Evolutionary conservation across 1,140 invertebrate species (phyloP).

Genomic region (Liolophura sinensis): DNA sequence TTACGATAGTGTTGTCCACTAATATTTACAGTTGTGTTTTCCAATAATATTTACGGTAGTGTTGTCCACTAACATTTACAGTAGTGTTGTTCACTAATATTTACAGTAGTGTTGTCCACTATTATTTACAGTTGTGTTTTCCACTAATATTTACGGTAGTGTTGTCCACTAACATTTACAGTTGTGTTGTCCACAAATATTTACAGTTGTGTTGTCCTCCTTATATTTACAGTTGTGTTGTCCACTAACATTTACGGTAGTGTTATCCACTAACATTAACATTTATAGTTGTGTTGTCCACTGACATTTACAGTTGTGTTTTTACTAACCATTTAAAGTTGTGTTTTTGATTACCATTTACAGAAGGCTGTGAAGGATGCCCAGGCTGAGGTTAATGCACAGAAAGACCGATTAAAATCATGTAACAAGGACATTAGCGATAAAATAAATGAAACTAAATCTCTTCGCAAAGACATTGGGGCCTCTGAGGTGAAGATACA

Average conservation of each 20-base stretch:
- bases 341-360: slow-evolving; percentile 12
- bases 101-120: no score
- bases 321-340: neutral
- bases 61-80: no score
- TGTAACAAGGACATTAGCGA: slow-evolving; percentile 78
- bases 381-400: slow-evolving; percentile 69
- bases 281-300: slow-evolving; percentile 14
- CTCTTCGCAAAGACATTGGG: slow-evolving; percentile 66
- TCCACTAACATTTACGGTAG: neutral
- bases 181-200: no score
- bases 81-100: no score
- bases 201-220: neutral
- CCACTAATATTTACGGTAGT: no score
- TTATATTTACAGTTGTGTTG: no score
- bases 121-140: no score
- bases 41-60: no score
- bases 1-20: no score
- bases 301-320: neutral
- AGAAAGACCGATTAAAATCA: slow-evolving; percentile 74
- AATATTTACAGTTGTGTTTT: no score
- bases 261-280: slow-evolving; percentile 13
- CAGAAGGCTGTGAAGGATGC: slow-evolving; percentile 58
- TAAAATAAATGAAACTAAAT: slow-evolving; percentile 69
- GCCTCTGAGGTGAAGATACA: slow-evolving; percentile 78
- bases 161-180: no score